phyloP scores from a whole-genome alignment of 2,797 vertebrate species.

The Neolamprologus multifasciatus region DNA sequence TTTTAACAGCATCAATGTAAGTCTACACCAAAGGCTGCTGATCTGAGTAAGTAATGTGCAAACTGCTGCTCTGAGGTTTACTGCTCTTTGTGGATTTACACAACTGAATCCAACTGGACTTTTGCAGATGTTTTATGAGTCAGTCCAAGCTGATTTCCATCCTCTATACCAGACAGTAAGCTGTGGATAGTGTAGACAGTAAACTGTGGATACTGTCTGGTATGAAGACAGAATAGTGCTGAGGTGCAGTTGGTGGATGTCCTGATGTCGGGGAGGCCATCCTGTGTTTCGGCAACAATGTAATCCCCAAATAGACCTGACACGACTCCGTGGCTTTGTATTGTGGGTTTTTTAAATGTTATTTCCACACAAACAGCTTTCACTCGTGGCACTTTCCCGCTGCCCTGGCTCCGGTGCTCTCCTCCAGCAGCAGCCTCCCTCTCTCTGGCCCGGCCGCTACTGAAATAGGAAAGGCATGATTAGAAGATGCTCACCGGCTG shows the following conservation, averaged over 20 bases:
- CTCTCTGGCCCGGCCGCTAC: background rate
- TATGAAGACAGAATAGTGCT: background rate
- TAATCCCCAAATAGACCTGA: background rate
- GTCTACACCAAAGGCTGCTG: background rate
- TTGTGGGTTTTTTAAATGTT: fast-evolving
- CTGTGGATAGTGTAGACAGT: background rate
- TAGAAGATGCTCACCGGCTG: background rate
- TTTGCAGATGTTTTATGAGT: background rate
- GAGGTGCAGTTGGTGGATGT: background rate
- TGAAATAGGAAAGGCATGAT: background rate
- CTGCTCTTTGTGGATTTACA: background rate
- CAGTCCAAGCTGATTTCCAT: background rate
- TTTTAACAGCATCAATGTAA: background rate
- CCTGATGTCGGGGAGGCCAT: background rate
- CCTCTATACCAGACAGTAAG: background rate
- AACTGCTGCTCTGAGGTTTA: background rate
- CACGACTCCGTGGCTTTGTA: background rate
- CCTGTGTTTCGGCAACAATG: background rate
- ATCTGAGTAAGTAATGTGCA: background rate
- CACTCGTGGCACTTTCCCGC: background rate
- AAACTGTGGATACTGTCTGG: background rate
- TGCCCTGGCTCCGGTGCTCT: background rate
- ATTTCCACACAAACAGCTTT: background rate
- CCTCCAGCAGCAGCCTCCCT: background rate
- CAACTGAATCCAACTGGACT: background rate